phyloP scores from a whole-genome alignment of 1,140 invertebrate genomes.

The Pogonus chalceus region DNA sequence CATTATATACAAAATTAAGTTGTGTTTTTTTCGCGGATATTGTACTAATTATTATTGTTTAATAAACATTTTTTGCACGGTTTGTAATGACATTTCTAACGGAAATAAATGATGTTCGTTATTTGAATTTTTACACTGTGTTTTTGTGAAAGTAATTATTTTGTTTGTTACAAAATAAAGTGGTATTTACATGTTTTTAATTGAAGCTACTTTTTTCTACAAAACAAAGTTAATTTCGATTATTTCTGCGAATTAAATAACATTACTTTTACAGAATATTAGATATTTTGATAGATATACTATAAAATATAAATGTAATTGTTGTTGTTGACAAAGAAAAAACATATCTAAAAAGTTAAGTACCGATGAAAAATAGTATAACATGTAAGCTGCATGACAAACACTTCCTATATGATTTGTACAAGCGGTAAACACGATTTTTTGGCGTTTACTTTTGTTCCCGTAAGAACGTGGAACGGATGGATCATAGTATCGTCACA shows the following conservation, averaged over 20 bases:
- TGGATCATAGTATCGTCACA: background rate
- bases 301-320: too few species aligned
- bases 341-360: too few species aligned
- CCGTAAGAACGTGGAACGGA: background rate
- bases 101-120: background rate
- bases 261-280: too few species aligned
- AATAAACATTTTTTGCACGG: background rate
- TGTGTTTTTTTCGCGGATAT: background rate
- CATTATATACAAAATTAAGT: background rate
- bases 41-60: slow-evolving; percentile 1
- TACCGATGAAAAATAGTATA: too few species aligned
- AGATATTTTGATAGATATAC: too few species aligned
- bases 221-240: too few species aligned
- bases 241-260: too few species aligned
- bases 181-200: background rate
- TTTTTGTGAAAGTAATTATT: background rate
- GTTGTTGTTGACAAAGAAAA: too few species aligned
- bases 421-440: too few species aligned
- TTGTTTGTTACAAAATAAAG: background rate
- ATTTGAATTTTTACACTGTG: background rate
- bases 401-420: too few species aligned
- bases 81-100: background rate
- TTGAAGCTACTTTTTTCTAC: too few species aligned
- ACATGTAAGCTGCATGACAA: too few species aligned
- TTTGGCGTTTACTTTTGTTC: background rate